Evolutionary conservation across 1,140 invertebrate species (phyloP).

Genomic region (Ips nitidus): DNA sequence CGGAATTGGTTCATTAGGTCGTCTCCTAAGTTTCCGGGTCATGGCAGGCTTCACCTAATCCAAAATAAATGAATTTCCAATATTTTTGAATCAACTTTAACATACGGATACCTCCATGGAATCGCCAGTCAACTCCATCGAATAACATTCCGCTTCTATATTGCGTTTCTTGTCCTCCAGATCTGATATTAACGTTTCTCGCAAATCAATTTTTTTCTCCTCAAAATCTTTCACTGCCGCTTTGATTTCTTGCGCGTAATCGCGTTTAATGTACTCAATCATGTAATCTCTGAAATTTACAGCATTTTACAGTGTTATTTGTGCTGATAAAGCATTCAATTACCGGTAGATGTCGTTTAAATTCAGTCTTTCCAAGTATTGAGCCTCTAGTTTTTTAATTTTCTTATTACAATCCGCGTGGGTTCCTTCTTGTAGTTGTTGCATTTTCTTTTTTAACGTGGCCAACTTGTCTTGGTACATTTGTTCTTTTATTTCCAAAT

Average conservation of each 20-base stretch:
- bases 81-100: background rate
- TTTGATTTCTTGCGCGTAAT: conserved; percentile 86
- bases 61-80: background rate
- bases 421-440: conserved; percentile 82
- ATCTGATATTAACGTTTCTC: conserved; percentile 86
- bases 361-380: conserved; percentile 76
- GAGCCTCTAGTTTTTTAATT: conserved; percentile 78
- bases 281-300: conserved; percentile 69
- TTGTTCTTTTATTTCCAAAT: conserved; percentile 88
- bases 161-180: conserved; percentile 90
- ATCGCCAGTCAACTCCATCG: conserved; percentile 81
- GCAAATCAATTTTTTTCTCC: conserved; percentile 90
- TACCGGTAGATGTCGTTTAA: conserved; percentile 75
- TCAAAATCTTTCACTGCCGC: conserved; percentile 89
- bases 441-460: conserved; percentile 84
- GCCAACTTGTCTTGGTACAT: conserved; percentile 93
- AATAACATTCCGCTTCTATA: conserved; percentile 84
- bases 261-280: conserved; percentile 82
- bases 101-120: conserved; percentile 69
- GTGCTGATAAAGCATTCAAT: no score
- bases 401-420: conserved; percentile 85
- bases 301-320: background rate
- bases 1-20: conserved; percentile 92
- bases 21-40: conserved; percentile 77
- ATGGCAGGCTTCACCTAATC: conserved; percentile 48